Base-by-base conservation (phyloP, 2,888 invertebrate species). In the Patella caerulea region DNA sequence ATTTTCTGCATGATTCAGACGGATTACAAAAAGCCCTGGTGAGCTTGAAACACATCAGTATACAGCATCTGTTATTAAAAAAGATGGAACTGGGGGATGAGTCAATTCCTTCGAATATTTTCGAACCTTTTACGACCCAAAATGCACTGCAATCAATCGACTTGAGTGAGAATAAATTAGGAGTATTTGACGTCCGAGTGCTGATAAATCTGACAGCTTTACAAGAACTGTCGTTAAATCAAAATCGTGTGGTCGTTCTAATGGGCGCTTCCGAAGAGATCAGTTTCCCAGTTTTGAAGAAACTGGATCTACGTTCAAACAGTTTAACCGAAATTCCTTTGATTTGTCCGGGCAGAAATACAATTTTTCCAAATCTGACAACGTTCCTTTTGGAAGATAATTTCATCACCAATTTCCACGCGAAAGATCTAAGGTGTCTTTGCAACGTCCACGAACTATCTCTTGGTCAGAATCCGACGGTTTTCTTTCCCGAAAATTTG, bases 1-100 rank as follows among this genome's bases (percentile, higher is more conserved):
- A 65, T 24, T 65, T 24, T 65, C 24, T 65, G 24, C 65, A 3
- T 24, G 24, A 65, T 65, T 24, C 65, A 19, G 65, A 65, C 1
- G 65, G 65, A 11, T 24, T 65, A 12, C 65, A 65, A 24, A 65
- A 65, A 65, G 65, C 65, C 19, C 65, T 65, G 65, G 65, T 65
- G 19, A 24, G 65, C 19, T 24, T 65, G 19, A 65, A 24, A 65
- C 24, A 24, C 24, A 65, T 65, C 1, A 19, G 7, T 14, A 24
- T 65, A 24, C 65, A 65, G 12, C 19, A 19, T 3, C 65, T 65
- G 19, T 24, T 14, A 4, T 19, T 65, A 24, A 19, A 65, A 12
- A 11, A 65, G 19, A 65, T 65, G 65, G 65, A 24, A 12, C 65
- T 65, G 24, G 12, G 11, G 24, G 65, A 24, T 65, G 65, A 65